Percentiles rank a stretch among this genome's conserved stretches.
These are phyloP conservation scores for Hirtodrosophila duncani DNA, from an alignment of 2,888 invertebrate genomes.

Conservation along the genomic window DNA sequence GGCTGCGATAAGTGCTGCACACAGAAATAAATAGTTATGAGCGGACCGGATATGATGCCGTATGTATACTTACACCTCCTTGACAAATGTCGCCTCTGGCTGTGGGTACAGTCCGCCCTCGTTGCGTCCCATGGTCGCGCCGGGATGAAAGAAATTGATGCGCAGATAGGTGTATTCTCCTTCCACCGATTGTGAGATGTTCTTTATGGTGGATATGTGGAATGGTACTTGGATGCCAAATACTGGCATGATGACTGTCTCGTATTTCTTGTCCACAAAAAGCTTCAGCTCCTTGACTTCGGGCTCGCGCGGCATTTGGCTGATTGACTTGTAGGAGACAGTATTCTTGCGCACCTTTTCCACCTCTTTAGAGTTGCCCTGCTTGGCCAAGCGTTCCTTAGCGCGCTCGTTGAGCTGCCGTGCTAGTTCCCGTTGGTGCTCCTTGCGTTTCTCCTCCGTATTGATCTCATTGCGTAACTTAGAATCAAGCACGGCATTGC, in stretches of 20 bases:
- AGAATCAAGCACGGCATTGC: conserved; percentile 94
- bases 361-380: conserved; percentile 89
- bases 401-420: conserved; percentile 94
- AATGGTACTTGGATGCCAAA: conserved; percentile 98
- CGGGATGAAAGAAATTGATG: conserved; percentile 99
- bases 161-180: conserved; percentile 98
- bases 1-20: conserved; percentile 94
- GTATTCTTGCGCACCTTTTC: conserved; percentile 96
- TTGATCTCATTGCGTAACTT: conserved; percentile 96
- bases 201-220: conserved; percentile 99
- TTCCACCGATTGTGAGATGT: conserved; percentile 98
- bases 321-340: conserved; percentile 94
- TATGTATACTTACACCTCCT: conserved; percentile 91
- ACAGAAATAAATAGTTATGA: no score
- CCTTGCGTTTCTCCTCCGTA: conserved; percentile 97
- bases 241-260: conserved; percentile 98
- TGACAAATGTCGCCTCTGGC: conserved; percentile 97
- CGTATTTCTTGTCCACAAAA: conserved; percentile 97
- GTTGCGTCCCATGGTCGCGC: conserved; percentile 95
- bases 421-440: conserved; percentile 97
- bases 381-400: conserved; percentile 92
- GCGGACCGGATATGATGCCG: neutral
- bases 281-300: conserved; percentile 96
- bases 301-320: conserved; percentile 94
- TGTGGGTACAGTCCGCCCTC: conserved; percentile 94